phyloP scores from a whole-genome alignment of 2,888 invertebrate species.

The Monopis laevigella region DNA sequence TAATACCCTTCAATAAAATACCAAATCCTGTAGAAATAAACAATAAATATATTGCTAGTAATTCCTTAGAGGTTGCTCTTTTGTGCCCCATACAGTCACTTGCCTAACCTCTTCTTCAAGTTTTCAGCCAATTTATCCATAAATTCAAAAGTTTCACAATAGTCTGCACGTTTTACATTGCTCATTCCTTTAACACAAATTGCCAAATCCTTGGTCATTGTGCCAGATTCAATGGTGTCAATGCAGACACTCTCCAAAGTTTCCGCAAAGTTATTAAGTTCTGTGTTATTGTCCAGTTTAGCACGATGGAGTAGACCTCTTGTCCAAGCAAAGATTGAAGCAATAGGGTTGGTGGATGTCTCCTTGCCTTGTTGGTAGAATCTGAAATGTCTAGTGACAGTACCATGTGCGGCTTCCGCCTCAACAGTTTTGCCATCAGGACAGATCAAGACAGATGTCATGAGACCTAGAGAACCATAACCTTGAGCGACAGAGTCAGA shows the following conservation, averaged over 20 bases:
- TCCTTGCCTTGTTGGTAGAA: conserved; percentile 94
- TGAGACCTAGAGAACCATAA: conserved; percentile 93
- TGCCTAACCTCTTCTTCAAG: conserved; percentile 71
- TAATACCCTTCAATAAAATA: conserved; percentile 33
- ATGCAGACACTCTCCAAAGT: conserved; percentile 91
- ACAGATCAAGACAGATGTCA: conserved; percentile 97
- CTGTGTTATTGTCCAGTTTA: conserved; percentile 86
- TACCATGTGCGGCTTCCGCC: conserved; percentile 98
- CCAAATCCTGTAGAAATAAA: conserved; percentile 6
- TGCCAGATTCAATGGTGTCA: conserved; percentile 93
- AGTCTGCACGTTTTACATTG: conserved; percentile 81
- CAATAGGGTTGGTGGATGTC: conserved; percentile 98
- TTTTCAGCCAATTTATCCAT: conserved; percentile 95
- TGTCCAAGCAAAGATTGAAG: conserved; percentile 99
- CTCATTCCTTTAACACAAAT: conserved; percentile 96
- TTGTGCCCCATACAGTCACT: conserved; percentile 49
- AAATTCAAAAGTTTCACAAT: conserved; percentile 97
- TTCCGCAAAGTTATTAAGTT: conserved; percentile 82
- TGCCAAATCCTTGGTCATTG: conserved; percentile 98
- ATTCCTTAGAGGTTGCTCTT: conserved; percentile 37
- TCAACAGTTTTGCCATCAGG: conserved; percentile 99
- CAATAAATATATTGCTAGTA: neutral
- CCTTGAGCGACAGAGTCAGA: conserved; percentile 98
- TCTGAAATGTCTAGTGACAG: conserved; percentile 91
- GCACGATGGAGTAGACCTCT: conserved; percentile 93